Conservation (phyloP, 2,113 vertebrate genomes). For the Alethe castanea region DNA sequence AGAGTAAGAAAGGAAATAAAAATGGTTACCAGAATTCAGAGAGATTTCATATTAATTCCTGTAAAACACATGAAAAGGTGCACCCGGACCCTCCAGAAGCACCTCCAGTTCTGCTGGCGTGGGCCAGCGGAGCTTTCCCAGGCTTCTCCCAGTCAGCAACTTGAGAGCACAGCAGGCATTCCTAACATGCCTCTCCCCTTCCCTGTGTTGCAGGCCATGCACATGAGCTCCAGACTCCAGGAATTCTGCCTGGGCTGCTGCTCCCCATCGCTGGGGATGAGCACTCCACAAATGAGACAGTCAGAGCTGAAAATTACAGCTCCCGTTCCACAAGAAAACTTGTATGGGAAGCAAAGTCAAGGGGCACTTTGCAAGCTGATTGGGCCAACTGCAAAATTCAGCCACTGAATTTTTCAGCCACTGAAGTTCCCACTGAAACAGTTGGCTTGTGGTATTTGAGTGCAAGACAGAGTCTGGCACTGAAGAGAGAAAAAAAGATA, state of each 20-base stretch:
- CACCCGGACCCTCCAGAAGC: neutral
- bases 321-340: neutral
- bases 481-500: neutral
- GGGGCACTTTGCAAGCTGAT: neutral
- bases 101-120: neutral
- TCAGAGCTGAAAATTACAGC: neutral
- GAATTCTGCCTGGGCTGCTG: neutral
- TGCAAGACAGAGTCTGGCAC: neutral
- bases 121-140: neutral
- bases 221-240: neutral
- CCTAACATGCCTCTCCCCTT: neutral
- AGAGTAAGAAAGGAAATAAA: neutral
- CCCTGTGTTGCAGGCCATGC: neutral
- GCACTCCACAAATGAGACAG: neutral
- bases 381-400: neutral
- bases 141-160: neutral
- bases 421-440: neutral
- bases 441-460: neutral
- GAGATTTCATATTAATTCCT: neutral
- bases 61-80: neutral
- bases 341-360: neutral
- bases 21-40: neutral
- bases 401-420: too few relatives aligned
- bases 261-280: rapidly evolving
- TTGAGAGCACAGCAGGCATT: neutral